These are phyloP conservation scores for Setophaga coronata DNA, from an alignment of 2,113 vertebrate genomes.

Conservation along the genomic window DNA sequence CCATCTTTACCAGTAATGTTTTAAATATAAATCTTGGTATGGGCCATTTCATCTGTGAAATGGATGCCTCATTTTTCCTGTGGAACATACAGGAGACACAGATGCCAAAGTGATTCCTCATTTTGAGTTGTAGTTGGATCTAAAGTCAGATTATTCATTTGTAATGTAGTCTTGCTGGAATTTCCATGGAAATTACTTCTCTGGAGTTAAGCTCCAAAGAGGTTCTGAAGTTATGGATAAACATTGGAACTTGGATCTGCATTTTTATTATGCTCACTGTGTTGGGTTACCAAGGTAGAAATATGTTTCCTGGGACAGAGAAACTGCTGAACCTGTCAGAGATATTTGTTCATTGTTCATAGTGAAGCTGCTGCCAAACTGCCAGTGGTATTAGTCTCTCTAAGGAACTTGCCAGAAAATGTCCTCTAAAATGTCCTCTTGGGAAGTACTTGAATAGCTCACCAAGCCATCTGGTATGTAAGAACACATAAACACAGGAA, in stretches of 20 bases:
- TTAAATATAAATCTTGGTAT: neutral
- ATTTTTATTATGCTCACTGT: neutral
- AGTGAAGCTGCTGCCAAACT: neutral
- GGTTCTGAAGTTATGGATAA: neutral
- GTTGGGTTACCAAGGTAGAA: neutral
- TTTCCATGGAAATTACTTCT: neutral
- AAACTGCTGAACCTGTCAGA: neutral
- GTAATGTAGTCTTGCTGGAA: neutral
- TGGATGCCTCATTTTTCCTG: neutral
- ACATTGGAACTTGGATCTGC: neutral
- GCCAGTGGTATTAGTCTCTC: neutral
- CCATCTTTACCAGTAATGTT: neutral
- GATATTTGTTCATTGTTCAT: neutral
- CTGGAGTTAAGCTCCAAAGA: neutral
- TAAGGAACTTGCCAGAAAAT: neutral
- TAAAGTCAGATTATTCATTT: neutral
- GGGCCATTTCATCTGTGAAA: neutral
- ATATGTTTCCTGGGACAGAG: neutral
- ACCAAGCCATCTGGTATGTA: slow-evolving; percentile 7
- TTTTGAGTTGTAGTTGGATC: neutral
- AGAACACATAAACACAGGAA: neutral
- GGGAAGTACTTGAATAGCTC: neutral
- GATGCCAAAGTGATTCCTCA: neutral
- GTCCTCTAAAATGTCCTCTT: neutral
- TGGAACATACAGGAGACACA: neutral